Evolutionary conservation across 2,888 invertebrate genomes (phyloP).

Genomic region (Drosophila phalerata): DNA sequence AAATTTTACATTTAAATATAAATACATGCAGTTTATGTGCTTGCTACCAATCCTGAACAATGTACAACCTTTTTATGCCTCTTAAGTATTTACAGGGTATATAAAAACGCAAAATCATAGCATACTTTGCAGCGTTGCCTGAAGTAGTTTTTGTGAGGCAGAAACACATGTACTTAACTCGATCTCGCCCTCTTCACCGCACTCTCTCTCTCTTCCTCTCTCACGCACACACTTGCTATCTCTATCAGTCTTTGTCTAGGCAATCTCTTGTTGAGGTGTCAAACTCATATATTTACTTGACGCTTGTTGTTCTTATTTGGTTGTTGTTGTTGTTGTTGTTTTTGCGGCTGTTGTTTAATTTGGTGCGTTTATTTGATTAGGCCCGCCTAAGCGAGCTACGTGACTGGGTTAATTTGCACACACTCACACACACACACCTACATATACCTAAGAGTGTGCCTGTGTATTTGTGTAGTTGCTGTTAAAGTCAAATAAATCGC

Average conservation of each 20-base stretch:
- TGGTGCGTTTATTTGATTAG: slow-evolving; percentile 79
- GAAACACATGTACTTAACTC: slow-evolving; percentile 15
- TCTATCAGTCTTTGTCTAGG: slow-evolving; percentile 28
- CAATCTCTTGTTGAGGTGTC: slow-evolving; percentile 68
- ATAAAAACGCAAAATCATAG: slow-evolving; percentile 17
- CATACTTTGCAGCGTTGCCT: slow-evolving; percentile 41
- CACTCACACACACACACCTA: slow-evolving; percentile 14
- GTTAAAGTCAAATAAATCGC: slow-evolving; percentile 74
- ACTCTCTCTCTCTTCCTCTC: not conserved
- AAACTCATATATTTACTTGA: slow-evolving; percentile 71
- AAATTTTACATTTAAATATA: no score
- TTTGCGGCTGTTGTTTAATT: slow-evolving; percentile 70
- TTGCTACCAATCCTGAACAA: not conserved
- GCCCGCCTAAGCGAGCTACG: slow-evolving; percentile 74
- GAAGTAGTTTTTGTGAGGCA: slow-evolving; percentile 15
- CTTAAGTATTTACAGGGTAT: slow-evolving; percentile 9
- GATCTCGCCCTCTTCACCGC: slow-evolving; percentile 11
- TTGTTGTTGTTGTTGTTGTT: slow-evolving; percentile 35
- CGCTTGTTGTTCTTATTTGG: slow-evolving; percentile 32
- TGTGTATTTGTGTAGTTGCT: slow-evolving; percentile 32
- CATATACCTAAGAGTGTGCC: slow-evolving; percentile 3
- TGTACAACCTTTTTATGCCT: not conserved
- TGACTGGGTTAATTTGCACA: slow-evolving; percentile 74
- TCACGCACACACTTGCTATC: not conserved
- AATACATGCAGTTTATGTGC: no score